Conservation (phyloP, 2,888 invertebrate genomes). For the Ganaspis brasiliensis region DNA sequence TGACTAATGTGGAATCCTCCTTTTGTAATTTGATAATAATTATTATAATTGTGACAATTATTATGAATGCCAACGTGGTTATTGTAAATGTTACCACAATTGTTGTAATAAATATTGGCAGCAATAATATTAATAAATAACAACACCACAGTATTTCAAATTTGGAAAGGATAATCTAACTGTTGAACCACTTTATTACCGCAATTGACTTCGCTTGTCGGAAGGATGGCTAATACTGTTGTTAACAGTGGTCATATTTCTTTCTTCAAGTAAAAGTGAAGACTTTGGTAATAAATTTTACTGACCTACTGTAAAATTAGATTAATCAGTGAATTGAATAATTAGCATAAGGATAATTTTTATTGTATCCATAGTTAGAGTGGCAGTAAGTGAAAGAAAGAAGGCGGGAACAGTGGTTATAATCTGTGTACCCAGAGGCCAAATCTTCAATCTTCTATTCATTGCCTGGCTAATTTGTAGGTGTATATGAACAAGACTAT, state of each 20-base stretch:
- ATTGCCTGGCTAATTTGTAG: conserved; percentile 67
- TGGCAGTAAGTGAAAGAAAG: too few species aligned
- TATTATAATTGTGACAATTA: too few species aligned
- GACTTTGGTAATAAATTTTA: not conserved
- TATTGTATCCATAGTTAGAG: not conserved
- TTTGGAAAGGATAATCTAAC: too few species aligned
- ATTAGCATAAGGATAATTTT: not conserved
- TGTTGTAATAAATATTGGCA: too few species aligned
- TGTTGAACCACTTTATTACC: too few species aligned
- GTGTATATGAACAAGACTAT: conserved; percentile 65
- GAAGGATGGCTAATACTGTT: not conserved
- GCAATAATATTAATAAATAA: too few species aligned
- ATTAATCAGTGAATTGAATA: not conserved
- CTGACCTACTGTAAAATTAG: not conserved
- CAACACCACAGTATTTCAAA: too few species aligned
- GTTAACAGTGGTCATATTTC: not conserved
- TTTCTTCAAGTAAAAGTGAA: not conserved
- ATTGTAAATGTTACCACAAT: too few species aligned
- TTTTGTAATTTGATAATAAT: too few species aligned
- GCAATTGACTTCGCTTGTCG: too few species aligned
- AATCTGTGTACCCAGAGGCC: not conserved
- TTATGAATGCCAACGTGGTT: too few species aligned
- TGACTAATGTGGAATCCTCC: too few species aligned
- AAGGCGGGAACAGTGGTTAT: not conserved
- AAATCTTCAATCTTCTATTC: not conserved